These are phyloP conservation scores for Hyperoplus immaculatus DNA, from an alignment of 2,797 vertebrate genomes.

Conservation along the genomic window DNA sequence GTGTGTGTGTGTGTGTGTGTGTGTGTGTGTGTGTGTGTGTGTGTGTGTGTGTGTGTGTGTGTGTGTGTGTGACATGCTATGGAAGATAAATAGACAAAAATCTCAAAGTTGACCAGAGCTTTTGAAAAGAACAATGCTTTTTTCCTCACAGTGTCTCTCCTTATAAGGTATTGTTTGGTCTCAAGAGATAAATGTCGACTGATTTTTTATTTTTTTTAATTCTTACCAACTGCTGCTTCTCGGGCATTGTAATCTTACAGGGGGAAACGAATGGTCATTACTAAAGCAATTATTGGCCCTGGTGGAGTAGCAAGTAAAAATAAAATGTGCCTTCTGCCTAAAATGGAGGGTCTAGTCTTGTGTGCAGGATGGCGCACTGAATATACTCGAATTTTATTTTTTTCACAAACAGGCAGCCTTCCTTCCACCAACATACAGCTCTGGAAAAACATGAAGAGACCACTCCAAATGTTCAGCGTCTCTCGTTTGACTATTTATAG, in stretches of 20 bases:
- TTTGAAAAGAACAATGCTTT: no score
- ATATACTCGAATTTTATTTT: neutral
- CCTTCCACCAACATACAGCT: neutral
- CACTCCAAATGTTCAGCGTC: no score
- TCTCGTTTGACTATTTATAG: no score
- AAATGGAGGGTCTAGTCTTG: constrained; percentile 18
- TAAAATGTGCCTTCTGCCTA: constrained; percentile 17
- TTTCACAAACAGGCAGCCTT: neutral
- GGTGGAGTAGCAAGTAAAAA: constrained; percentile 43
- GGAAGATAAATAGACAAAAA: neutral
- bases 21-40: no score
- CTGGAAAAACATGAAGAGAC: neutral
- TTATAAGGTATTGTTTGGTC: neutral
- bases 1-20: no score
- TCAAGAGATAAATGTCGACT: neutral
- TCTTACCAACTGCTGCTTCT: constrained; percentile 16
- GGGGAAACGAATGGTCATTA: constrained; percentile 32
- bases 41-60: no score
- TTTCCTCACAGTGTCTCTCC: neutral
- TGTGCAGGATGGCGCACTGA: constrained; percentile 2
- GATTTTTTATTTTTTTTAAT: neutral
- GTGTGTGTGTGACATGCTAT: no score
- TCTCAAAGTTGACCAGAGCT: neutral
- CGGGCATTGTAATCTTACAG: constrained; percentile 24
- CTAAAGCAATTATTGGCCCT: constrained; percentile 27